Conservation (phyloP, 1,140 invertebrate species). For the Eurytemora carolleeae region DNA sequence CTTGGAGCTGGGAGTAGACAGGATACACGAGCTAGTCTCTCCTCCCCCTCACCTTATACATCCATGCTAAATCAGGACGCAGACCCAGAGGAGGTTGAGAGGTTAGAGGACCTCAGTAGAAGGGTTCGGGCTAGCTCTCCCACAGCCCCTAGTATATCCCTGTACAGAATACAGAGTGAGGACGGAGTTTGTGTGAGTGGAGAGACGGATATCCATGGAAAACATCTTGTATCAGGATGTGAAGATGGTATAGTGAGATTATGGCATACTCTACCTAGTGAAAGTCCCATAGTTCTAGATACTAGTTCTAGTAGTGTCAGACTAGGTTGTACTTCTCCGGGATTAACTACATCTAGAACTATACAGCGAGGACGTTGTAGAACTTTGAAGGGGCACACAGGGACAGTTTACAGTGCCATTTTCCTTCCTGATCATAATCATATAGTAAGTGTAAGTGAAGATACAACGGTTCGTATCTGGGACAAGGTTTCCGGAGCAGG, state of each 20-base stretch:
- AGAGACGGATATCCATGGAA: neutral
- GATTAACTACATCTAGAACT: too few species aligned
- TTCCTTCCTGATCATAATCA: neutral
- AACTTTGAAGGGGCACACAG: neutral
- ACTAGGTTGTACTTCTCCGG: too few species aligned
- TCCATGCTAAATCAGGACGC: neutral
- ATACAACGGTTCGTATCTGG: slow-evolving; percentile 20
- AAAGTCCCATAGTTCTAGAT: neutral
- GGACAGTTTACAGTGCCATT: neutral
- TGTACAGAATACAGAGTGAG: neutral
- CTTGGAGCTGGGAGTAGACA: neutral
- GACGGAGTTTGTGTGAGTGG: neutral
- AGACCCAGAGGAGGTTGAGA: neutral
- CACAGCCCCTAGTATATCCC: neutral
- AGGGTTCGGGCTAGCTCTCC: neutral
- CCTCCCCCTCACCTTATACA: neutral
- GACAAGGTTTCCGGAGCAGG: slow-evolving; percentile 15
- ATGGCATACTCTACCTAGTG: neutral
- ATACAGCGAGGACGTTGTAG: too few species aligned
- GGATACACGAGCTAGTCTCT: neutral
- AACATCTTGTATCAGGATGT: neutral
- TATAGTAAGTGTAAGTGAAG: slow-evolving; percentile 18
- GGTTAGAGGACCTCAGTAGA: neutral
- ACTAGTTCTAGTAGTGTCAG: neutral
- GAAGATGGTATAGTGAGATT: neutral